These are phyloP conservation scores for Rhynchonycteris naso DNA, from an alignment of 2,797 vertebrate species.

Conservation along the genomic window DNA sequence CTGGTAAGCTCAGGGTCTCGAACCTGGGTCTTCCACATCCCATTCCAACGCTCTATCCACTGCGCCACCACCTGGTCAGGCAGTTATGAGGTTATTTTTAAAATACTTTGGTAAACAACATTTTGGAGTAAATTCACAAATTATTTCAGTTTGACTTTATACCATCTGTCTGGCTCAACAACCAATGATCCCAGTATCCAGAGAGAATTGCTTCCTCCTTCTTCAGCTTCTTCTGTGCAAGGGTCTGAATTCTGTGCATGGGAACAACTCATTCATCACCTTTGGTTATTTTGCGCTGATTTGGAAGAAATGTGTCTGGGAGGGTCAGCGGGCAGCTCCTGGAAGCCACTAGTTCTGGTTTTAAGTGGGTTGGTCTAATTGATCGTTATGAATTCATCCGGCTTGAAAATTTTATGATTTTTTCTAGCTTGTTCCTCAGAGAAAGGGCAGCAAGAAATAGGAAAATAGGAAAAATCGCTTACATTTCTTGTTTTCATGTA, in stretches of 20 bases:
- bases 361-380: neutral
- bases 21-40: too few species aligned
- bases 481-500: neutral
- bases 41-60: too few species aligned
- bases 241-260: neutral
- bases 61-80: too few species aligned
- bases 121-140: constrained; percentile 16
- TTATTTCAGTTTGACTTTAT: neutral
- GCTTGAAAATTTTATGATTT: neutral
- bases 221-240: neutral
- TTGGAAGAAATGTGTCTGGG: neutral
- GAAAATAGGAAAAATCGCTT: neutral
- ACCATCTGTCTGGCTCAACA: neutral
- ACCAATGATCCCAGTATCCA: neutral
- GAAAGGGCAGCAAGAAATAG: neutral
- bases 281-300: neutral
- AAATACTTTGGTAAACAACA: constrained; percentile 21
- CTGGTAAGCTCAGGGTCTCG: too few species aligned
- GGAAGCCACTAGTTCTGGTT: neutral
- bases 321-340: neutral
- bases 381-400: neutral
- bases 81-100: neutral
- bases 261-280: neutral
- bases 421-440: neutral
- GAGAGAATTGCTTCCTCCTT: neutral